phyloP scores from a whole-genome alignment of 2,797 vertebrate species.

The Sebastes nivosus region DNA sequence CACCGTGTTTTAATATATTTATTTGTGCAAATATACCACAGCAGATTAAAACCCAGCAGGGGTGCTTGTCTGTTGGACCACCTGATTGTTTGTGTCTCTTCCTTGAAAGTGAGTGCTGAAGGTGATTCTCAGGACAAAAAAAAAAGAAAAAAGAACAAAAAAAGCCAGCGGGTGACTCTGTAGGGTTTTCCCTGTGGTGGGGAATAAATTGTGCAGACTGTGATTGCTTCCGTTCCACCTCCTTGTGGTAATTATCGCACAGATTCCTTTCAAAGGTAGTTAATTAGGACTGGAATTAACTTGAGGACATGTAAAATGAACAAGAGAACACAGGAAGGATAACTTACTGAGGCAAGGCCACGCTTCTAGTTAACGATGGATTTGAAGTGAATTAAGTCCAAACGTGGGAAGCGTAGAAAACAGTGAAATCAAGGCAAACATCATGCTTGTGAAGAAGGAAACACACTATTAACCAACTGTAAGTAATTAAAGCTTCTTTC shows the following conservation, averaged over 20 bases:
- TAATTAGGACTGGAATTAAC: conserved; percentile 81
- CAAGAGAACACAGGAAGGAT: conserved; percentile 72
- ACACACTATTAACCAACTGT: conserved; percentile 1
- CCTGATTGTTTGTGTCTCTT: conserved; percentile 24
- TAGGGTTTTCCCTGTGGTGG: conserved; percentile 72
- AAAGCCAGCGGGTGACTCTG: conserved; percentile 51
- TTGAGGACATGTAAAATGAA: conserved; percentile 79
- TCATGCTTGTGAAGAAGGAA: conserved; percentile 1
- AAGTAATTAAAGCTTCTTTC: not conserved
- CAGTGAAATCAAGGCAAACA: conserved; percentile 14
- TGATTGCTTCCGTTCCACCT: conserved; percentile 79
- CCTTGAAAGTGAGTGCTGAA: conserved; percentile 51
- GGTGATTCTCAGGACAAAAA: conserved; percentile 64
- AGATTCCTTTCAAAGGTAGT: conserved; percentile 79
- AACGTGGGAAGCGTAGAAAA: conserved; percentile 22
- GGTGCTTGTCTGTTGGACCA: conserved; percentile 12
- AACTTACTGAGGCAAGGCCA: conserved; percentile 60
- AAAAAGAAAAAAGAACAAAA: not conserved
- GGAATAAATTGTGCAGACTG: conserved; percentile 73
- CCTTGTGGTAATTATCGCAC: conserved; percentile 79
- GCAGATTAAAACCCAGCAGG: conserved; percentile 25
- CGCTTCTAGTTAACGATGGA: conserved; percentile 46
- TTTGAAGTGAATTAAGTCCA: conserved; percentile 50
- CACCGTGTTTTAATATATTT: conserved; percentile 6
- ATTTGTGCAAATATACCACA: conserved; percentile 37